Percentiles rank a stretch among this genome's conserved stretches.
Evolutionary conservation across 2,888 invertebrate genomes (phyloP).

Genomic region (Xanthia icteritia): DNA sequence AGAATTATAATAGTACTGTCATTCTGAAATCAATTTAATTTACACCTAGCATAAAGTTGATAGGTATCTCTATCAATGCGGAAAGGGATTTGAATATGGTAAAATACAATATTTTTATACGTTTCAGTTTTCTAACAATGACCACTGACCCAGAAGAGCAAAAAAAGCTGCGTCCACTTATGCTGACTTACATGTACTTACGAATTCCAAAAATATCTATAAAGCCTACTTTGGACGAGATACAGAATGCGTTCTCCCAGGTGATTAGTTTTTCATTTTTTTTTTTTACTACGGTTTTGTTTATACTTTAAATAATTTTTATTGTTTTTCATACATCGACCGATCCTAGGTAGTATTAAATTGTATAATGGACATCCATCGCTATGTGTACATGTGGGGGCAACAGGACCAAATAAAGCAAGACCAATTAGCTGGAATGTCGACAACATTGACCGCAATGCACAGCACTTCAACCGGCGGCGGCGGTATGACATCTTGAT

Average conservation of each 20-base stretch:
- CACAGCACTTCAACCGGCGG: conserved; percentile 70
- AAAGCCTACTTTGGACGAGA: conserved; percentile 92
- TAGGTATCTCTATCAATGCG: background rate
- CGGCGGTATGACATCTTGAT: conserved; percentile 63
- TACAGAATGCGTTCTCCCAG: conserved; percentile 92
- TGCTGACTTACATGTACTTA: conserved; percentile 91
- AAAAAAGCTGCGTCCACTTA: conserved; percentile 89
- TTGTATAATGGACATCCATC: conserved; percentile 93
- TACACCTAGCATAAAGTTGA: no score
- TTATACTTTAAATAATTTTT: background rate
- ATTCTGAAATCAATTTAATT: no score
- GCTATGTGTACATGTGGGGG: conserved; percentile 94
- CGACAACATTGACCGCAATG: conserved; percentile 55
- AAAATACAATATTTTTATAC: background rate
- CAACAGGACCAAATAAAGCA: conserved; percentile 90
- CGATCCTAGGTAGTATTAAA: conserved; percentile 87
- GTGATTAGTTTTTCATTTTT: conserved; percentile 67
- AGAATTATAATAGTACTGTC: no score
- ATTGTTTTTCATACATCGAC: background rate
- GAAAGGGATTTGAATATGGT: background rate
- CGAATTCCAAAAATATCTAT: conserved; percentile 92
- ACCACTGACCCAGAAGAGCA: conserved; percentile 86
- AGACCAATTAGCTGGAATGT: conserved; percentile 65
- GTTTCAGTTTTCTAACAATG: conserved; percentile 86
- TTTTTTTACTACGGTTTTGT: background rate